A percentile compares a stretch with the other conserved stretches of the same genome.
Evolutionary conservation across 23 tunicate genomes (phyloP).

Genomic region (Diplosoma virens): DNA sequence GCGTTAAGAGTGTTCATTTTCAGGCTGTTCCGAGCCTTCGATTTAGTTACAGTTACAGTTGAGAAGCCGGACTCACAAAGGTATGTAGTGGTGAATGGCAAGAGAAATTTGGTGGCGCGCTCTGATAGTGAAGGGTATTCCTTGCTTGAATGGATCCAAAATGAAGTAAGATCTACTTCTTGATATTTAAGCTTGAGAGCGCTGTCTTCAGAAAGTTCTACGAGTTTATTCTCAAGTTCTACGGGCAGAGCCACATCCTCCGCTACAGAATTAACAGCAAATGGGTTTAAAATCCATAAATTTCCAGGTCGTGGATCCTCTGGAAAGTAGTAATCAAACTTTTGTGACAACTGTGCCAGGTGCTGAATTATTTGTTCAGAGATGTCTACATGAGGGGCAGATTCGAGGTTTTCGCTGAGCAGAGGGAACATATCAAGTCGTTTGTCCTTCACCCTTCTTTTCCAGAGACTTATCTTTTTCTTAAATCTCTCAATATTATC

Average conservation of each 20-base stretch:
- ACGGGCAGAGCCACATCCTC: conserved; percentile 24
- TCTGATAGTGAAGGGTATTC: conserved; percentile 14
- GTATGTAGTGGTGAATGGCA: conserved; percentile 43
- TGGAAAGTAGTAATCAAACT: conserved; percentile 34
- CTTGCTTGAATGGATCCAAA: too few relatives aligned
- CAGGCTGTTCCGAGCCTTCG: conserved; percentile 34
- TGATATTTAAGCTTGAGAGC: conserved; percentile 33
- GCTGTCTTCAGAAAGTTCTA: conserved; percentile 47
- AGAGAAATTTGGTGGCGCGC: conserved; percentile 16
- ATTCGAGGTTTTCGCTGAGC: conserved; percentile 9
- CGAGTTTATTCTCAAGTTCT: conserved; percentile 41
- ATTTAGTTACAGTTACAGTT: conserved; percentile 39
- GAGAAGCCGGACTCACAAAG: conserved; percentile 46
- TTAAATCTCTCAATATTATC: too few relatives aligned
- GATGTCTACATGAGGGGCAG: conserved; percentile 38
- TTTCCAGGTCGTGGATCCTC: conserved; percentile 26
- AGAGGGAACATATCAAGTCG: conserved; percentile 31
- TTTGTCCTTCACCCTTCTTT: conserved; percentile 36
- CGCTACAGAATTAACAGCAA: too few relatives aligned
- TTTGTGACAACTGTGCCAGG: conserved; percentile 22
- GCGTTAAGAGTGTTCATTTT: conserved; percentile 18
- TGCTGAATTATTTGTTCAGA: conserved; percentile 25
- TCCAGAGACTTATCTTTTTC: conserved; percentile 39
- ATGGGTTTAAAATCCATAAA: conserved; percentile 3
- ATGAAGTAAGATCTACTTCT: conserved; percentile 35